These are phyloP conservation scores for Ciconia boyciana DNA, from an alignment of 2,113 vertebrate species.

Conservation along the genomic window DNA sequence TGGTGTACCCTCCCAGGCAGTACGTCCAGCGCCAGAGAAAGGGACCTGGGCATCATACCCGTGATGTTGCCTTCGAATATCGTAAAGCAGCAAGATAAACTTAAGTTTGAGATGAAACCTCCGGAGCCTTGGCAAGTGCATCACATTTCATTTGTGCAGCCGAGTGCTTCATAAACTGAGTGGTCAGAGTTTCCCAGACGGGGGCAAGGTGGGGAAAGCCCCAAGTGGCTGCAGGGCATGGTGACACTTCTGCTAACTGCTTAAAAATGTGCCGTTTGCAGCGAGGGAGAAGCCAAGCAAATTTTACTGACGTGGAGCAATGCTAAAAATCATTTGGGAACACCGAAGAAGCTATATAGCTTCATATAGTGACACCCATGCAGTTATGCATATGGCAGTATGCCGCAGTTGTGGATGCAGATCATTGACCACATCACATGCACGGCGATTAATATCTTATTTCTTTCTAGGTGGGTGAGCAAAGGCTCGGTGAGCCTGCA, in stretches of 20 bases:
- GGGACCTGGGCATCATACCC: too few species aligned
- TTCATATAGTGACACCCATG: rapidly evolving
- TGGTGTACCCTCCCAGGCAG: background rate
- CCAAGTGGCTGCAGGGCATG: too few species aligned
- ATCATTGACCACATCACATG: too few species aligned
- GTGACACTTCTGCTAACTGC: background rate
- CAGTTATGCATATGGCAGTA: too few species aligned
- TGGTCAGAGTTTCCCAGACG: background rate
- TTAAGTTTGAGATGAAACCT: background rate
- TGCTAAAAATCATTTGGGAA: background rate
- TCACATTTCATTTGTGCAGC: background rate
- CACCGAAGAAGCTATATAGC: background rate
- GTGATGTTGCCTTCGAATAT: background rate
- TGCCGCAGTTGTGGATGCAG: background rate
- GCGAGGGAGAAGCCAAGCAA: background rate
- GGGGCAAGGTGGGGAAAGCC: background rate
- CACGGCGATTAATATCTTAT: background rate
- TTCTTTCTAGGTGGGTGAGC: background rate
- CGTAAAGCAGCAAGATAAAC: background rate
- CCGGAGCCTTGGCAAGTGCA: background rate
- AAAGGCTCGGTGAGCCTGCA: background rate
- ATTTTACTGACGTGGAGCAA: background rate
- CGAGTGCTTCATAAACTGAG: background rate
- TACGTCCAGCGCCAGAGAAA: background rate
- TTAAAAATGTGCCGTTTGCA: background rate